These are phyloP conservation scores for Ophion ventricosus DNA, from an alignment of 2,888 invertebrate genomes.

Conservation along the genomic window DNA sequence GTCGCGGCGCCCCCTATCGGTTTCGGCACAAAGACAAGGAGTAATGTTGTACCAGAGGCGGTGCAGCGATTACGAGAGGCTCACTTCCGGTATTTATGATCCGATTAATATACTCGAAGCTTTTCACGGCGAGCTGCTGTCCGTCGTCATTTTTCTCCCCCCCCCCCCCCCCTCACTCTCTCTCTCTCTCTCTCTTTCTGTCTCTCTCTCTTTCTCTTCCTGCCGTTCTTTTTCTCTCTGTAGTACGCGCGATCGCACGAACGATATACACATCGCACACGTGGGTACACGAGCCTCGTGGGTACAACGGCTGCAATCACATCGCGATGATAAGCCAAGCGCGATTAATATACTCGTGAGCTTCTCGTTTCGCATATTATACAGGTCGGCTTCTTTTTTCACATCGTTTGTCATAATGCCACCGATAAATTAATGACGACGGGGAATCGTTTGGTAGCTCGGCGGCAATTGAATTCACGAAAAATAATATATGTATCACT, in stretches of 20 bases:
- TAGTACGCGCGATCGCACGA: not conserved
- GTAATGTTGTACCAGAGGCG: not conserved
- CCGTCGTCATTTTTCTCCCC: slow-evolving; percentile 6
- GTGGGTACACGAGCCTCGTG: slow-evolving; percentile 46
- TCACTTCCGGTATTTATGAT: slow-evolving; percentile 72
- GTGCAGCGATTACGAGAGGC: slow-evolving; percentile 50
- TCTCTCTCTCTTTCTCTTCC: slow-evolving; percentile 23
- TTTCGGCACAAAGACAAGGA: not conserved
- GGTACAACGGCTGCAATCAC: slow-evolving; percentile 52
- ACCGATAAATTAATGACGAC: slow-evolving; percentile 34
- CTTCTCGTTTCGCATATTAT: slow-evolving; percentile 9
- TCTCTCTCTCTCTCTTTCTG: slow-evolving; percentile 8
- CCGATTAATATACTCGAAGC: slow-evolving; percentile 59
- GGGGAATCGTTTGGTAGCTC: not conserved
- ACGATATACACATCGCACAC: slow-evolving; percentile 23
- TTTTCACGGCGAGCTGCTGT: slow-evolving; percentile 47
- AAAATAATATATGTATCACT: not conserved
- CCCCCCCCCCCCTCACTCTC: too few relatives aligned
- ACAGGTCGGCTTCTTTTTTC: slow-evolving; percentile 6
- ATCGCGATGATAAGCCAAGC: slow-evolving; percentile 35
- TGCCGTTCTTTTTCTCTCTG: not conserved
- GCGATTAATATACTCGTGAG: slow-evolving; percentile 13
- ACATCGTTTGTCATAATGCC: slow-evolving; percentile 33
- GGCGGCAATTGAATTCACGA: not conserved
- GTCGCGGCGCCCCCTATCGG: not conserved